Evolutionary conservation across 2,113 vertebrate genomes (phyloP).

Genomic region (Alaudala cheleensis): DNA sequence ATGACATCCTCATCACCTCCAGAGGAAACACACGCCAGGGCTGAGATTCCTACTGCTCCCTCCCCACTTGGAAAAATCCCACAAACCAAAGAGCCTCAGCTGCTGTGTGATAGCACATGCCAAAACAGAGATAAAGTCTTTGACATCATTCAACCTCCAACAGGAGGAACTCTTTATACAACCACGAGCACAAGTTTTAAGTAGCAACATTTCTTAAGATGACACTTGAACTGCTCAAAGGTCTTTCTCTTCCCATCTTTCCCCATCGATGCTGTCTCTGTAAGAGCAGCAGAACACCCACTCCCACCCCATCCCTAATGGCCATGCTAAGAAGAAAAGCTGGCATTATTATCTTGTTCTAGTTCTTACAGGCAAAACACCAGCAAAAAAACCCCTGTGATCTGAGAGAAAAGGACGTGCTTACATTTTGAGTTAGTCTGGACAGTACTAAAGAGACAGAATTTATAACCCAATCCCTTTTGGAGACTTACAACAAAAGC

Average conservation of each 20-base stretch:
- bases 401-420: neutral
- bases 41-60: constrained; percentile 21
- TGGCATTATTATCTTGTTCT: neutral
- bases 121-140: constrained; percentile 19
- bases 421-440: neutral
- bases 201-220: neutral
- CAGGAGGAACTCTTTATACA: neutral
- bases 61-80: constrained; percentile 4
- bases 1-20: constrained; percentile 34
- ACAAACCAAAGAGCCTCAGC: constrained; percentile 27
- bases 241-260: neutral
- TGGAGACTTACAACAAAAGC: neutral
- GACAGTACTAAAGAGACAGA: neutral
- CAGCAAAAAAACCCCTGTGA: neutral
- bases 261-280: neutral
- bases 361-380: neutral
- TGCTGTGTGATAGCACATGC: neutral
- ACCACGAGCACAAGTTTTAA: neutral
- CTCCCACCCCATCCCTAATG: neutral
- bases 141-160: constrained; percentile 21
- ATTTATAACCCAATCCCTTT: neutral
- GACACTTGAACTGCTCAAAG: neutral
- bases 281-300: neutral
- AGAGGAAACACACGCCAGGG: neutral
- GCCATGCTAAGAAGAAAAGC: neutral